Evolutionary conservation across 2,888 invertebrate species (phyloP), one percentile per base, ranked within the genome.

Genomic region (Leptarthrus brevirostris): DNA sequence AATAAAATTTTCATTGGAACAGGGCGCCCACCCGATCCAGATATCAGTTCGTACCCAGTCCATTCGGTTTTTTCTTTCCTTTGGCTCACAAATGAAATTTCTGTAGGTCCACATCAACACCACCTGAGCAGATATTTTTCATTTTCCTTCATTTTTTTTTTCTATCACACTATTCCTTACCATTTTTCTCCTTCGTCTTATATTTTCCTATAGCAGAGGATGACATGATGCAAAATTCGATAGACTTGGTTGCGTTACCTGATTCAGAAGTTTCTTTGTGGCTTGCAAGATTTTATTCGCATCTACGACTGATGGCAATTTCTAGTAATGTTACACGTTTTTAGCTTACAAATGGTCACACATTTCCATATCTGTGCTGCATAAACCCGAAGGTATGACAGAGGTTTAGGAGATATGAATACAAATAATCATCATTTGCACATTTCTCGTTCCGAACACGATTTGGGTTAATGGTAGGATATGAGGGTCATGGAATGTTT

Each of bases 1-100:
- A 64, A 64, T 64, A 64, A 64, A 64, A 64, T 47, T 64, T 44
- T 64, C 44, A 64, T 64, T 64, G 47, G 47, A 47, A 14, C 44
- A 47, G 24, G 47, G 24, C 6, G 16, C 44, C 64, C 22, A 44
- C 34, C 20, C 5, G 58, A 20, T 12, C 47, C 64, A 16, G 36
- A 64, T 36, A 44, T 36, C 24, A 18, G 64, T 40, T 40, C 40
- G 12, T 40, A 12, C n/a, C 40, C 40, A n/a, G 24, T 64, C 22
- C 44, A 5, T 22, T 24, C 14, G 3, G 22, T 14, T 64, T 64
- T 36, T 44, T 64, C 10, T 24, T 64, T 22, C 1, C 47, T 14
- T 54, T 54, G 3, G 12, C 24, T 26, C 12, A 6, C n/a, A 40
- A 40, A 40, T 40, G 40, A 40, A 40, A 40, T 12, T 40, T 40